Conservation (phyloP, 2,888 invertebrate species). For the Silvanus unidentatus region DNA sequence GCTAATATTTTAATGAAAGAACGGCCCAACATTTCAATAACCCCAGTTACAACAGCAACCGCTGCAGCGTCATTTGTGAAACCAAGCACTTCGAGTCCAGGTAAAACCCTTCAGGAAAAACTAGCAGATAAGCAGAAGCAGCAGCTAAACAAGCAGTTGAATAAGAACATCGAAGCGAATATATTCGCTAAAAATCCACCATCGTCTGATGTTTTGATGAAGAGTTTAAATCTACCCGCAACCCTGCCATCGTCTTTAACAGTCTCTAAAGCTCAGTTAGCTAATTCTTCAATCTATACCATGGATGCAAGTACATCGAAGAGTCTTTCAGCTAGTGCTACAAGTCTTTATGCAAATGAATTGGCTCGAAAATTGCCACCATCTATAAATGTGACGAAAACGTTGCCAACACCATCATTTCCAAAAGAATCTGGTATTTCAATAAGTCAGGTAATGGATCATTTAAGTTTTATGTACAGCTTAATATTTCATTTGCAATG, state of each 20-base stretch:
- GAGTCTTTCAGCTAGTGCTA: neutral
- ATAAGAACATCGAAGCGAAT: slow-evolving; percentile 24
- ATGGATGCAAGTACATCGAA: neutral
- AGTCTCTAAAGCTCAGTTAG: slow-evolving; percentile 47
- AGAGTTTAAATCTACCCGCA: slow-evolving; percentile 24
- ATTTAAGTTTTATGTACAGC: neutral
- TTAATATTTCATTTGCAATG: too few relatives aligned
- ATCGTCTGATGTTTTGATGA: slow-evolving; percentile 18
- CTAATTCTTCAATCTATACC: slow-evolving; percentile 9
- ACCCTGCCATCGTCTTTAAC: slow-evolving; percentile 50
- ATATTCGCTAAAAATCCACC: slow-evolving; percentile 17
- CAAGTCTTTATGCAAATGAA: neutral
- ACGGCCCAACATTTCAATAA: slow-evolving; percentile 49
- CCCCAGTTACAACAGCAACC: slow-evolving; percentile 35
- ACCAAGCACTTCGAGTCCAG: slow-evolving; percentile 36
- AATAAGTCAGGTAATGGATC: slow-evolving; percentile 39
- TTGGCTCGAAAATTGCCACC: neutral
- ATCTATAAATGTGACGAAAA: neutral
- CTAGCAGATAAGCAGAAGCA: slow-evolving; percentile 60
- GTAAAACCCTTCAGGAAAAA: slow-evolving; percentile 64
- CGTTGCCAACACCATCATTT: slow-evolving; percentile 26
- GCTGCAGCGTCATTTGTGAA: slow-evolving; percentile 17
- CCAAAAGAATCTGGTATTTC: slow-evolving; percentile 39
- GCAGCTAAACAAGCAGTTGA: slow-evolving; percentile 28
- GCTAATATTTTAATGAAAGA: slow-evolving; percentile 39